Percentiles rank a stretch among this genome's conserved stretches.
Conservation (phyloP, 2,888 invertebrate species). For the Gymnosoma rotundatum region DNA sequence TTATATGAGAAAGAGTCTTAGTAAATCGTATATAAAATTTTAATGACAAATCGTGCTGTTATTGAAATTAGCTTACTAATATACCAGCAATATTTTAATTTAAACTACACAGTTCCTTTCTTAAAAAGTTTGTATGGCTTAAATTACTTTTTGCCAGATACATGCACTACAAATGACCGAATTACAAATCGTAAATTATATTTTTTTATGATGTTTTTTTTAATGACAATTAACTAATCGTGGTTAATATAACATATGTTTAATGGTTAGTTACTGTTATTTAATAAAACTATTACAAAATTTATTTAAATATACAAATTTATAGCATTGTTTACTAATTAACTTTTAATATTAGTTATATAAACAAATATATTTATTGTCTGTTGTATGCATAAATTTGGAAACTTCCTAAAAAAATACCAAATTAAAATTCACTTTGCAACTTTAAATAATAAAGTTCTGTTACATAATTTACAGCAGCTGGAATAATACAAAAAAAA, state of each 20-base stretch:
- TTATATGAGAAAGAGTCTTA: too few species aligned
- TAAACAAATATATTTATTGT: neutral
- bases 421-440: constrained; percentile 12
- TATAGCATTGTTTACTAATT: constrained; percentile 21
- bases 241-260: constrained; percentile 29
- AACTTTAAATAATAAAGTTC: too few species aligned
- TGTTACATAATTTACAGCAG: neutral
- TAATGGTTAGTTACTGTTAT: constrained; percentile 30
- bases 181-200: neutral
- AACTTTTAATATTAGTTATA: constrained; percentile 34
- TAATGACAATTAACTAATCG: constrained; percentile 18
- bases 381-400: too few species aligned
- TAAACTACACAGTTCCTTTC: too few species aligned
- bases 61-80: neutral
- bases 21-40: too few species aligned
- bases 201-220: constrained; percentile 3
- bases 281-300: constrained; percentile 10
- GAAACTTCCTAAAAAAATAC: too few species aligned
- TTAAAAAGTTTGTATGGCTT: too few species aligned
- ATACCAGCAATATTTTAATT: too few species aligned
- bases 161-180: neutral
- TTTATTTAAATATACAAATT: constrained; percentile 1
- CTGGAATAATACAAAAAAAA: neutral
- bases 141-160: neutral
- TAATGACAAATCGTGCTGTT: neutral